Conservation (phyloP, 2,113 vertebrate genomes). For the Callithrix jacchus region DNA sequence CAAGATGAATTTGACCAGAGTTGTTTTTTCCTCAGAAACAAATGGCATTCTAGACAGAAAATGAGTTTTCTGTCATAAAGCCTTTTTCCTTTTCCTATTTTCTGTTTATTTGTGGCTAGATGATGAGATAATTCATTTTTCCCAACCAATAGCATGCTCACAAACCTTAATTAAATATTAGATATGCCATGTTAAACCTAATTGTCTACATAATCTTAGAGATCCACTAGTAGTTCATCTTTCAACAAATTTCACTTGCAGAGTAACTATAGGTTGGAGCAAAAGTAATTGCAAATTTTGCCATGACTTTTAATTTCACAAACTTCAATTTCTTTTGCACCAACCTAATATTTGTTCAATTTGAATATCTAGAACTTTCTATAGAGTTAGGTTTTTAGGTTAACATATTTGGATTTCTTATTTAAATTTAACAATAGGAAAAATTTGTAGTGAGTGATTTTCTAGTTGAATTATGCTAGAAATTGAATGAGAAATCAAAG, state of each 20-base stretch:
- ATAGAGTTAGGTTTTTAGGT: neutral
- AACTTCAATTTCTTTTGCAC: no score
- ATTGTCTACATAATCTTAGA: neutral
- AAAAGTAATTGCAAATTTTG: no score
- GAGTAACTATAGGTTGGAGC: no score
- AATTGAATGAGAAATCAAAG: neutral
- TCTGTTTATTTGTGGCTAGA: neutral
- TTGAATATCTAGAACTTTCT: neutral
- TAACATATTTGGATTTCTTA: neutral
- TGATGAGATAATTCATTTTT: neutral
- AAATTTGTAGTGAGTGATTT: neutral
- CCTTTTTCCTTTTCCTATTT: neutral
- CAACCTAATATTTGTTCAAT: neutral
- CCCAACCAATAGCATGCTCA: neutral
- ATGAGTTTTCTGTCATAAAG: neutral
- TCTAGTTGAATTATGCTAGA: neutral
- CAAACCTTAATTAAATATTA: neutral
- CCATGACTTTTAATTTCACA: no score
- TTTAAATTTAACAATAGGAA: neutral
- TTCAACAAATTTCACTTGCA: neutral
- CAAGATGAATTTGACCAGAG: neutral
- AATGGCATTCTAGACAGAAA: neutral
- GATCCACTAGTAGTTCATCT: neutral
- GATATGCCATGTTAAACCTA: neutral
- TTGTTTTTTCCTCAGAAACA: neutral